Conservation (phyloP, 2,888 invertebrate species). For the Tipula helvola region DNA sequence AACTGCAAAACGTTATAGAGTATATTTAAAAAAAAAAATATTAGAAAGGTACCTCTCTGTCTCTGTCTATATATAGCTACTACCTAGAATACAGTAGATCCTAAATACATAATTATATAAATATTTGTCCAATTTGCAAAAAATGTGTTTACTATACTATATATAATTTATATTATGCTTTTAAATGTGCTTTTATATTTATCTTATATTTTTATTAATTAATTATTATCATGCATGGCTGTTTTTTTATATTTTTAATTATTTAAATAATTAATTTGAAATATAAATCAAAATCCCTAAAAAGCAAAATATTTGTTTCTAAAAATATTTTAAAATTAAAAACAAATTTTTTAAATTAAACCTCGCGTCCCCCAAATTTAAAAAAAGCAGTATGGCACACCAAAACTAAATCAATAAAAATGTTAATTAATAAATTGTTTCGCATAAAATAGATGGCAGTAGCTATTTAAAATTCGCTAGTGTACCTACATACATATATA, state of each 20-base stretch:
- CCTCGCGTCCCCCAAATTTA: background rate
- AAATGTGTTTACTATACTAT: background rate
- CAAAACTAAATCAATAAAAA: background rate
- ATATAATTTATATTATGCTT: background rate
- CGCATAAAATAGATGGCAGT: background rate
- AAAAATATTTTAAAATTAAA: background rate
- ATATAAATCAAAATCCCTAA: background rate
- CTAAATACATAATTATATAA: background rate
- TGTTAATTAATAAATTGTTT: background rate
- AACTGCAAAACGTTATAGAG: background rate
- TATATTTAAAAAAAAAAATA: background rate
- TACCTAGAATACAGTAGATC: background rate
- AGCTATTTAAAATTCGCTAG: background rate
- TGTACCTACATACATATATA: background rate
- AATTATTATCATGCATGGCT: background rate
- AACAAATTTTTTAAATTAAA: conserved; percentile 5
- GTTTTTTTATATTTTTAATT: background rate
- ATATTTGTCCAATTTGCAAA: background rate
- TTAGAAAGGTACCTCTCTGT: background rate
- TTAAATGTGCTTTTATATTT: background rate
- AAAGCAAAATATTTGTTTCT: background rate
- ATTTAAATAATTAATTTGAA: background rate
- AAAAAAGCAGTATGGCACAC: conserved; percentile 11
- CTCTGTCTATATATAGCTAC: background rate
- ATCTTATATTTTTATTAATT: background rate